phyloP scores from a whole-genome alignment of 2,888 invertebrate genomes.

The Mystacides longicornis region DNA sequence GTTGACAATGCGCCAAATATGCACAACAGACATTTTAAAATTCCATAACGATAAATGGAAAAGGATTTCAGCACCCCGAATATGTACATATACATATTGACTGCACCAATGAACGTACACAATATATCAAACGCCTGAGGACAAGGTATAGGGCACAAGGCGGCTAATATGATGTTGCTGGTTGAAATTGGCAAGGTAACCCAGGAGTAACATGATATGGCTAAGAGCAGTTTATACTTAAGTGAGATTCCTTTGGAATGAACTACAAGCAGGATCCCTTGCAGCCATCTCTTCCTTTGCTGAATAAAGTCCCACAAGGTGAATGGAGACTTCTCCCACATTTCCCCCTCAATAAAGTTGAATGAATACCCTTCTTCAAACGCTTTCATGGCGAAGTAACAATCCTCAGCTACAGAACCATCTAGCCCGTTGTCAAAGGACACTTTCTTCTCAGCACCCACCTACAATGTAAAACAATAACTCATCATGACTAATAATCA shows the following conservation, averaged over 20 bases:
- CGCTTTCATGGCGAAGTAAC: slow-evolving; percentile 94
- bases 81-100: slow-evolving; percentile 95
- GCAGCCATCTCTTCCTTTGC: slow-evolving; percentile 93
- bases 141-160: slow-evolving; percentile 80
- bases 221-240: slow-evolving; percentile 71
- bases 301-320: slow-evolving; percentile 92
- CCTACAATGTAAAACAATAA: slow-evolving; percentile 46
- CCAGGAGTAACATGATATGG: slow-evolving; percentile 92
- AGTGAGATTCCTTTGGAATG: slow-evolving; percentile 79
- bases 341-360: slow-evolving; percentile 95
- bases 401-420: slow-evolving; percentile 97
- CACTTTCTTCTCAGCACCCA: slow-evolving; percentile 82
- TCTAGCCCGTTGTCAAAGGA: slow-evolving; percentile 95
- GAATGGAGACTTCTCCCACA: slow-evolving; percentile 98
- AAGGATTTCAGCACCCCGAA: slow-evolving; percentile 97
- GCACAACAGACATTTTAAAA: slow-evolving; percentile 69
- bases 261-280: slow-evolving; percentile 82
- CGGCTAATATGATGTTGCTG: slow-evolving; percentile 79
- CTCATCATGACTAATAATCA: slow-evolving; percentile 4
- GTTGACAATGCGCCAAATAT: slow-evolving; percentile 81
- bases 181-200: slow-evolving; percentile 89
- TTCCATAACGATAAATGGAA: slow-evolving; percentile 78
- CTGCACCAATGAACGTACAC: slow-evolving; percentile 86
- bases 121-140: slow-evolving; percentile 75
- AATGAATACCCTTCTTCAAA: slow-evolving; percentile 85